Conservation (phyloP, 1,140 invertebrate genomes). For the Cyclina sinensis region DNA sequence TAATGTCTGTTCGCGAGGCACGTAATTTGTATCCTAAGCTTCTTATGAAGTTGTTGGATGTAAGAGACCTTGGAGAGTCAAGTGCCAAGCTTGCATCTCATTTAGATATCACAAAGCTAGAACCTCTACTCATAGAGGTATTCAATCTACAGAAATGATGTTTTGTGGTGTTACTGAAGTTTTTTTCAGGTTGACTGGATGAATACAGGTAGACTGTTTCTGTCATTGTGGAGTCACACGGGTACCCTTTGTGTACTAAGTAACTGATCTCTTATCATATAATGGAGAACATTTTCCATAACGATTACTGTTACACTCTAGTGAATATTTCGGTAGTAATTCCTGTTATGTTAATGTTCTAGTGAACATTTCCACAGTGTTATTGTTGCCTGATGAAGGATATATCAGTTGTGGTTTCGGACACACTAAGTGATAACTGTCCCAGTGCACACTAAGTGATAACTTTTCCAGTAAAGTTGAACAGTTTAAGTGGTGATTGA, state of each 20-base stretch:
- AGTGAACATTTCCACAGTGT: no score
- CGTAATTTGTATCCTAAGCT: constrained; percentile 94
- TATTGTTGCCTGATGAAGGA: no score
- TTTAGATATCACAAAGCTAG: constrained; percentile 80
- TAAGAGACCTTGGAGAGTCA: constrained; percentile 79
- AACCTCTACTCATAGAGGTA: constrained; percentile 81
- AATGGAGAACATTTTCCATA: neutral
- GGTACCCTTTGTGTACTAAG: no score
- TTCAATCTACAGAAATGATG: constrained; percentile 80
- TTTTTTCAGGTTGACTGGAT: no score
- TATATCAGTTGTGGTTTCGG: no score
- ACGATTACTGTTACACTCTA: constrained; percentile 22
- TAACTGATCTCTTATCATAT: no score
- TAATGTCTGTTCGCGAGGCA: constrained; percentile 91
- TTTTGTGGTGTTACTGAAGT: constrained; percentile 42
- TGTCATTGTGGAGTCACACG: neutral
- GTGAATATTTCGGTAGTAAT: no score
- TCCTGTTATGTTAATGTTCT: no score
- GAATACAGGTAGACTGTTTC: constrained; percentile 16
- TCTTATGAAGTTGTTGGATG: constrained; percentile 94
- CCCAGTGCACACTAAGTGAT: no score
- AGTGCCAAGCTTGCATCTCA: constrained; percentile 79
- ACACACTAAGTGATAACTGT: no score
- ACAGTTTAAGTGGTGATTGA: no score
- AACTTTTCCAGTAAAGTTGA: no score